Evolutionary conservation across 2,888 invertebrate genomes (phyloP).

Genomic region (Polylopha cassiicola): DNA sequence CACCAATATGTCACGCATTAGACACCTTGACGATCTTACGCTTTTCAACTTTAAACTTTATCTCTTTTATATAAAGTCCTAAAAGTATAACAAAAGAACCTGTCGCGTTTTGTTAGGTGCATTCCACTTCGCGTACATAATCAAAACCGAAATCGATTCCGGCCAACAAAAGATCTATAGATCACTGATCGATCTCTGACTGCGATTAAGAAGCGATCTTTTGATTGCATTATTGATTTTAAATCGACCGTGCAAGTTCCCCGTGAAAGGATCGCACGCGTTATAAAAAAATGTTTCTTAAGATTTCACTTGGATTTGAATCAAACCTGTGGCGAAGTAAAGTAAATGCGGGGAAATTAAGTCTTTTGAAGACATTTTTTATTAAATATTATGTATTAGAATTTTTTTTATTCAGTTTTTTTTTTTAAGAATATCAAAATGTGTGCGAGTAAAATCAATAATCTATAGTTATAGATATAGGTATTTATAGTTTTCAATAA

Average conservation of each 20-base stretch:
- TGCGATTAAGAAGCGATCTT: constrained; percentile 64
- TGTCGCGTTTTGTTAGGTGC: constrained; percentile 1
- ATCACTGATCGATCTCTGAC: constrained; percentile 69
- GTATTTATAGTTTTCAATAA: no score
- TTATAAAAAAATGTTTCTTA: constrained; percentile 26
- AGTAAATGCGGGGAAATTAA: no score
- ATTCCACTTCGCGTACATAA: constrained; percentile 44
- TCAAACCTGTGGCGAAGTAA: constrained; percentile 26
- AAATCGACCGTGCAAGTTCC: constrained; percentile 57
- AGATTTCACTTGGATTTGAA: constrained; percentile 20
- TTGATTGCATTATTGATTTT: constrained; percentile 69
- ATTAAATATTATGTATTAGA: no score
- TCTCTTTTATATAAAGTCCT: neutral
- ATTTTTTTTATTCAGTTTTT: no score
- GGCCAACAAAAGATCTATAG: constrained; percentile 64
- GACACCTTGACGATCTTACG: neutral
- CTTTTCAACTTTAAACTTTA: neutral
- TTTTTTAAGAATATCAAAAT: no score
- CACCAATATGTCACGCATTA: no score
- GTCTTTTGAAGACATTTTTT: no score
- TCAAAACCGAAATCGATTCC: constrained; percentile 65
- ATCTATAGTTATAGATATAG: no score
- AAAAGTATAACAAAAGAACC: no score
- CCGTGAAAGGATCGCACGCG: constrained; percentile 42
- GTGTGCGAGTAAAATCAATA: no score